Percentiles rank a stretch among this genome's conserved stretches.
Conservation (phyloP, 1,140 invertebrate genomes). For the Alviniconcha marisindica region DNA sequence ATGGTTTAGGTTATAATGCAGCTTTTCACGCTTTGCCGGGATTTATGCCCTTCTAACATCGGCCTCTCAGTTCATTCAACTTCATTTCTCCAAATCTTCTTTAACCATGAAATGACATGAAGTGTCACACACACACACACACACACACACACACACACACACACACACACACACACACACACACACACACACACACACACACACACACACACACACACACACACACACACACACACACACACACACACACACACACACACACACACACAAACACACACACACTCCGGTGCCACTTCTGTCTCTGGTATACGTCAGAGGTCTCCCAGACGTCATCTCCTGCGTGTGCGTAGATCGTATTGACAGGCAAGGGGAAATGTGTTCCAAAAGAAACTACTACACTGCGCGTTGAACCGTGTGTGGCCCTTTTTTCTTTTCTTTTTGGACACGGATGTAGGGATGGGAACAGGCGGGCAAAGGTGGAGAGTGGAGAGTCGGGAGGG, state of each 20-base stretch:
- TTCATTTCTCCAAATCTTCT: too few species aligned
- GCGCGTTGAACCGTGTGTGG: too few species aligned
- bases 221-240: background rate
- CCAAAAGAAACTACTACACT: background rate
- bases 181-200: constrained; percentile 1
- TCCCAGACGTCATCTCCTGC: background rate
- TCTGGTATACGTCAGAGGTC: too few species aligned
- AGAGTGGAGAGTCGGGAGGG: background rate
- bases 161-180: constrained; percentile 15
- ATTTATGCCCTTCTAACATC: too few species aligned
- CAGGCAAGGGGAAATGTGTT: background rate
- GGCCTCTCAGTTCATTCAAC: too few species aligned
- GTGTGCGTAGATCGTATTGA: background rate
- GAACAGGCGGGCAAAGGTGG: background rate
- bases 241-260: background rate
- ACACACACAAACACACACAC: too few species aligned
- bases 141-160: background rate
- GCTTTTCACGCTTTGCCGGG: too few species aligned
- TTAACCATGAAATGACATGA: too few species aligned
- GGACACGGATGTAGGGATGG: background rate
- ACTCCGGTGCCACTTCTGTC: background rate
- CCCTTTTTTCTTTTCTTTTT: background rate
- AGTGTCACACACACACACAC: constrained; percentile 4
- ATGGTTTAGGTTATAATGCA: too few species aligned
- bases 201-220: background rate